Base-by-base conservation (phyloP, 2,797 vertebrate species). In the Hozukius guyotensis region DNA sequence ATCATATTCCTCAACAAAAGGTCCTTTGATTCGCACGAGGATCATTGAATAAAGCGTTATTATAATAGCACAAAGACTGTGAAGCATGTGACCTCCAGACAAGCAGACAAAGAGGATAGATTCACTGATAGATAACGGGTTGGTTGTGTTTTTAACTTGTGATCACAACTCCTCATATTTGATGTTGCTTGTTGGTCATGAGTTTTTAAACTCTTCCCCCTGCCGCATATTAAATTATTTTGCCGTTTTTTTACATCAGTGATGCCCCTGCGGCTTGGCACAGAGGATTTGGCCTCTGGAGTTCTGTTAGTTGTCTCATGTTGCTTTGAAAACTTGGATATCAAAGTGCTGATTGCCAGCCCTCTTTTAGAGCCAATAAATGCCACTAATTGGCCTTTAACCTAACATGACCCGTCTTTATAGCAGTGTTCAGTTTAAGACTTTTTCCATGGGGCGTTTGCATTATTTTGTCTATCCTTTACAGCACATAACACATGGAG, bases 1-100 rank as follows among this genome's bases (percentile, higher is more conserved):
- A 69, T 86, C 56, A 66, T 78, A 68, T 25, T 31, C 24, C n/a
- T 55, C 62, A 69, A 73, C 65, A 84, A 83, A 84, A 84, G 29
- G 36, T 24, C 53, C 42, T 88, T 79, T 82, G 72, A 84, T 81
- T 66, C 62, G 27, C 76, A 71, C 25, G 27, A 75, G 61, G 52
- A 72, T 69, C 34, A 75, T 80, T 75, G 57, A 87, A 81, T 73
- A 65, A 74, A 70, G 12, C 22, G 56, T 86, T 71, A 63, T 69
- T 32, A 2, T 6, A 61, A 2, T 6, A 61, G n/a, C 29, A 32
- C 62, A 63, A 49, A 80, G 75, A 42, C n/a, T 29, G 25, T 49
- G 80, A 63, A 34, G 57, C 36, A 67, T 73, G 18, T 83, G 69
- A 87, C 74, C 74, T 78, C 75, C 55, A 81, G 55, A 63, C 52